phyloP scores from a whole-genome alignment of 2,888 invertebrate species.

The Adela reaumurella region DNA sequence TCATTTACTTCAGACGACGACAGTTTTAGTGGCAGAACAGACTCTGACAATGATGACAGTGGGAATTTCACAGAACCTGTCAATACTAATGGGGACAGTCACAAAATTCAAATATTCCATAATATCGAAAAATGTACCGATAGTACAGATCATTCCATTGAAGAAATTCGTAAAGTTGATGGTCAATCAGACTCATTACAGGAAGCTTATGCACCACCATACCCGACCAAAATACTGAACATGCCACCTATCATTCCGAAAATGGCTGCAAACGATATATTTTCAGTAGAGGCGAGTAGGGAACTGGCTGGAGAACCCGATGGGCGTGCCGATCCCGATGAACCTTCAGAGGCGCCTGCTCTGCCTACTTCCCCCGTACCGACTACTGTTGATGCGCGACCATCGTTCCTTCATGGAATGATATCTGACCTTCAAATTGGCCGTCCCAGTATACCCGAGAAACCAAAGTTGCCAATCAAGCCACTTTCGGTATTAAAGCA shows the following conservation, averaged over 20 bases:
- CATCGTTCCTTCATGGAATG: conserved; percentile 70
- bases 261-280: conserved; percentile 30
- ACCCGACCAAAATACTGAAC: conserved; percentile 33
- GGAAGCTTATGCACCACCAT: too few species aligned
- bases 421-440: conserved; percentile 29
- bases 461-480: conserved; percentile 61
- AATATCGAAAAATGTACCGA: conserved; percentile 26
- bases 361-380: conserved; percentile 69
- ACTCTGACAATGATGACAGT: conserved; percentile 58
- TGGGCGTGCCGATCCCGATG: conserved; percentile 81
- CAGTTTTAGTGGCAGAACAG: conserved; percentile 50
- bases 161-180: conserved; percentile 41
- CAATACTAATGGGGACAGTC: conserved; percentile 43
- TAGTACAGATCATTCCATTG: conserved; percentile 21
- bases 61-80: conserved; percentile 47
- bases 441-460: conserved; percentile 67
- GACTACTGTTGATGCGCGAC: conserved; percentile 49
- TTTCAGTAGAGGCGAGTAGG: conserved; percentile 62
- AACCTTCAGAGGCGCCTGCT: conserved; percentile 63
- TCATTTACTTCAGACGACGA: conserved; percentile 50
- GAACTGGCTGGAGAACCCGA: conserved; percentile 83
- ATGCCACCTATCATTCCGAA: conserved; percentile 46
- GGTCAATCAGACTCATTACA: conserved; percentile 25
- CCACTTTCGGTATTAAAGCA: conserved; percentile 53
- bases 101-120: conserved; percentile 48